Evolutionary conservation across 2,888 invertebrate genomes (phyloP).

Genomic region (Torymus tubicola): DNA sequence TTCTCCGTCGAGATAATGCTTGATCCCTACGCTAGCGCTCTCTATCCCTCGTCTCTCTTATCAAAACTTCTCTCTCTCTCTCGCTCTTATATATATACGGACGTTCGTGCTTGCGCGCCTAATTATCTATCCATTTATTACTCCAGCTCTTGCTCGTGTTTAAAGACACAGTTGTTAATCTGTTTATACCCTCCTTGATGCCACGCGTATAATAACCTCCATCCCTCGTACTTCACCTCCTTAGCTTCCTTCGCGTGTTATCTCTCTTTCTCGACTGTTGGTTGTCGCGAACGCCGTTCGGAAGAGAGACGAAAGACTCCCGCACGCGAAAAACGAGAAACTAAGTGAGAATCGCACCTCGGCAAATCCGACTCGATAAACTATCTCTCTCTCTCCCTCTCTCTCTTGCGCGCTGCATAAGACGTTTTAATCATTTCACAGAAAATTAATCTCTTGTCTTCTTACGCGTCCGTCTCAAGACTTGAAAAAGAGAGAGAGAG

Average conservation of each 20-base stretch:
- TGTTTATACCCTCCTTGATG: slow-evolving; percentile 52
- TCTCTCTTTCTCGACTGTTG: too few species aligned
- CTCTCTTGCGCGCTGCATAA: slow-evolving; percentile 28
- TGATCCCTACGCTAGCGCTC: slow-evolving; percentile 27
- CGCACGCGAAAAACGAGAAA: slow-evolving; percentile 52
- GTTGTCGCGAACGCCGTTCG: too few species aligned
- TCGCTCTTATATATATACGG: slow-evolving; percentile 16
- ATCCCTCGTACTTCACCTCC: too few species aligned
- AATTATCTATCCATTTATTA: slow-evolving; percentile 48
- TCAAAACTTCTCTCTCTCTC: slow-evolving; percentile 33
- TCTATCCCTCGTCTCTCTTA: slow-evolving; percentile 31
- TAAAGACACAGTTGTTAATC: slow-evolving; percentile 57
- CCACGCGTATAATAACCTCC: neutral
- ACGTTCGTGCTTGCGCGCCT: neutral
- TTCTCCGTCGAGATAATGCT: slow-evolving; percentile 40
- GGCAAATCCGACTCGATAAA: slow-evolving; percentile 45
- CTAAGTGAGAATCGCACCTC: slow-evolving; percentile 34
- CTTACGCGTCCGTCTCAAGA: slow-evolving; percentile 19
- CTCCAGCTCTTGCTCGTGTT: slow-evolving; percentile 40
- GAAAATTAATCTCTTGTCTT: slow-evolving; percentile 59
- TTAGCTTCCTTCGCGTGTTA: too few species aligned
- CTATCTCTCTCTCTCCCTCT: slow-evolving; percentile 27
- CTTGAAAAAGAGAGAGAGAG: too few species aligned
- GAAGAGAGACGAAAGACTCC: neutral
- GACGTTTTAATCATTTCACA: slow-evolving; percentile 59